These are phyloP conservation scores for Cerastis rubricosa DNA, from an alignment of 2,888 invertebrate species.

Conservation along the genomic window DNA sequence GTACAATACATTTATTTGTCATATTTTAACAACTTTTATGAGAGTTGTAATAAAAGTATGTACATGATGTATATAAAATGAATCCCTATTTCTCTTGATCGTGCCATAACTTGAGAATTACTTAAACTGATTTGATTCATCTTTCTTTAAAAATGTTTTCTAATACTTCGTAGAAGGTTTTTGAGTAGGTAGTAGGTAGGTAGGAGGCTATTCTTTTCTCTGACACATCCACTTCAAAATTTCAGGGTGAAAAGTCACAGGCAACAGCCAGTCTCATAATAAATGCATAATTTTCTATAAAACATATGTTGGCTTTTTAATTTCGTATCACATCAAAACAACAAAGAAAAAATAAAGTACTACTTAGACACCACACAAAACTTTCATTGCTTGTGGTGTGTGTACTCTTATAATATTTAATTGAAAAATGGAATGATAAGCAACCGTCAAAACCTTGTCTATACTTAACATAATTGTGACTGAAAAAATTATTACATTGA, in stretches of 20 bases:
- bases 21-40: constrained; percentile 12
- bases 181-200: too few relatives aligned
- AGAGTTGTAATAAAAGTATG: background rate
- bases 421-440: background rate
- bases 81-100: too few relatives aligned
- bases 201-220: too few relatives aligned
- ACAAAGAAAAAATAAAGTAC: background rate
- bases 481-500: background rate
- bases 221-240: too few relatives aligned
- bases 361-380: background rate
- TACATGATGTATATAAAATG: background rate
- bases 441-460: background rate
- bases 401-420: background rate
- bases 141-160: too few relatives aligned
- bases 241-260: too few relatives aligned
- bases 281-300: constrained; percentile 5
- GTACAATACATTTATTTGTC: constrained; percentile 2
- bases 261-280: background rate
- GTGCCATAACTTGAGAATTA: too few relatives aligned
- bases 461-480: background rate
- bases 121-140: too few relatives aligned
- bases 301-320: background rate
- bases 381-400: constrained; percentile 1
- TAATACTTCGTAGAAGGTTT: too few relatives aligned
- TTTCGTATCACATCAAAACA: background rate